Conservation (phyloP, 2,113 vertebrate genomes). For the Saguinus midas region DNA sequence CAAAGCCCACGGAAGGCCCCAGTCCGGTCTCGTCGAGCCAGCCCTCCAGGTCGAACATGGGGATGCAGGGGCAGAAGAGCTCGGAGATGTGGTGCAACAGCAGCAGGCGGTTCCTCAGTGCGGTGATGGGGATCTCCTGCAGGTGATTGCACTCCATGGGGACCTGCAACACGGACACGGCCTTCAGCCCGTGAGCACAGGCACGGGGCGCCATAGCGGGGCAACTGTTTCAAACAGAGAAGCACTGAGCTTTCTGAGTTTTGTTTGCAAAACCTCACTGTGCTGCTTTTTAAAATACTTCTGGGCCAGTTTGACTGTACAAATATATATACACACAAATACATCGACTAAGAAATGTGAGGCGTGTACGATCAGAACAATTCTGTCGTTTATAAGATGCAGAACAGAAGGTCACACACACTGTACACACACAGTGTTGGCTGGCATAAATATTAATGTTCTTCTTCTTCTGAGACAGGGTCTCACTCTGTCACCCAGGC, state of each 20-base stretch:
- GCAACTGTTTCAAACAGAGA: background rate
- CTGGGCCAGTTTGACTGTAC: background rate
- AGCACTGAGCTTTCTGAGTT: background rate
- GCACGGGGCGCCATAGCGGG: background rate
- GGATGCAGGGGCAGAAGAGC: constrained; percentile 98
- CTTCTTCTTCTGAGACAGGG: background rate
- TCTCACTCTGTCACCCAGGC: no score
- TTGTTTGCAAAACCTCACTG: background rate
- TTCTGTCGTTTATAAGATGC: background rate
- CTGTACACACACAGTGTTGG: rapidly evolving
- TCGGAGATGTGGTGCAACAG: constrained; percentile 98
- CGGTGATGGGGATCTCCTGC: constrained; percentile 94
- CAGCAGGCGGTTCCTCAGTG: constrained; percentile 94
- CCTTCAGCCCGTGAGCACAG: background rate
- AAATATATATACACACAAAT: background rate
- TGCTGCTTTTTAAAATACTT: background rate
- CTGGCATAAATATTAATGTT: background rate
- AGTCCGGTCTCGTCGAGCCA: constrained; percentile 94
- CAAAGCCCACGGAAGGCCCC: constrained; percentile 94
- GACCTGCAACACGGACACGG: constrained; percentile 83
- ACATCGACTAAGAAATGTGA: background rate
- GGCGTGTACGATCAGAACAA: background rate
- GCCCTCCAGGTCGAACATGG: constrained; percentile 99
- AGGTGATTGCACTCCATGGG: constrained; percentile 99
- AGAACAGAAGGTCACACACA: background rate